A percentile compares a stretch with the other conserved stretches of the same genome.
phyloP scores from a whole-genome alignment of 1,140 invertebrate species.

The Hypothenemus hampei region DNA sequence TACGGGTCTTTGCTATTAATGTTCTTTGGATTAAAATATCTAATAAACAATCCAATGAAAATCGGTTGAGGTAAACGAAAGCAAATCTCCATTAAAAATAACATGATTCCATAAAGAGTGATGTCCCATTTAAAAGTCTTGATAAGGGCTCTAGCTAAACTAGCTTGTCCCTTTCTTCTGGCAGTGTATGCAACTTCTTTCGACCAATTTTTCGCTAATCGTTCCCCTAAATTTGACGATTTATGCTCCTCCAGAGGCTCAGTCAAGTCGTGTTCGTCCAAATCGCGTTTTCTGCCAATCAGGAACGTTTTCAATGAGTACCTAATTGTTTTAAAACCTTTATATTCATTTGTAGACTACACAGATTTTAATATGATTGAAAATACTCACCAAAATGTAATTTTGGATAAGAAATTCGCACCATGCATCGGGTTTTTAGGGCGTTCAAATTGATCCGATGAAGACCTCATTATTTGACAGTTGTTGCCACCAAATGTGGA shows the following conservation, averaged over 20 bases:
- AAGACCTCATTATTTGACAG: conserved; percentile 5
- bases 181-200: conserved; percentile 31
- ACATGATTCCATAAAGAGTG: conserved; percentile 39
- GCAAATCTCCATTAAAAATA: conserved; percentile 42
- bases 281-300: conserved; percentile 32
- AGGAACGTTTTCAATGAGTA: conserved; percentile 41
- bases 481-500: neutral
- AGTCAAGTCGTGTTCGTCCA: conserved; percentile 35
- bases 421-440: conserved; percentile 47
- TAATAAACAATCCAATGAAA: conserved; percentile 36
- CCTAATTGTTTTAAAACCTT: conserved; percentile 30
- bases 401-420: conserved; percentile 48
- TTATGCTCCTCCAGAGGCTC: conserved; percentile 36
- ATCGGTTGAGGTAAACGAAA: conserved; percentile 38
- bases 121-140: conserved; percentile 44
- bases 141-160: conserved; percentile 42
- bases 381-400: conserved; percentile 49
- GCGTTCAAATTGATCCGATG: conserved; percentile 6
- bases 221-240: conserved; percentile 34
- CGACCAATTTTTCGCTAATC: conserved; percentile 34
- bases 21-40: conserved; percentile 36
- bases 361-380: neutral
- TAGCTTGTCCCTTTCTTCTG: conserved; percentile 35
- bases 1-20: conserved; percentile 29
- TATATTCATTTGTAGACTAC: too few species aligned